Evolutionary conservation across 2,113 vertebrate genomes (phyloP).

Genomic region (Brachyhypopomus occidentalis): DNA sequence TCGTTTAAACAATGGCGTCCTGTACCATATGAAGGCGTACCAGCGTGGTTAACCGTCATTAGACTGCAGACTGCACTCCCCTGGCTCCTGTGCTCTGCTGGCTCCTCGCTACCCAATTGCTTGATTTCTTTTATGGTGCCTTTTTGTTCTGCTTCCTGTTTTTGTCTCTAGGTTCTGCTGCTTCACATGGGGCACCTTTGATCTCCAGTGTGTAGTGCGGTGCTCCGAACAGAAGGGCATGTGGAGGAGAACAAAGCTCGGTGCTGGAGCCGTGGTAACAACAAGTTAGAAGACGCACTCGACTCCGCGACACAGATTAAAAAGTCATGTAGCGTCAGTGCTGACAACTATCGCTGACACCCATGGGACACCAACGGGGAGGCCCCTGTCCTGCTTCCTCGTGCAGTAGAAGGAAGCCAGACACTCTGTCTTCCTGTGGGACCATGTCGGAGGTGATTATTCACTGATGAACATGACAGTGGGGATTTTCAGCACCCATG

Average conservation of each 20-base stretch:
- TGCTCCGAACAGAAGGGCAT: slow-evolving; percentile 46
- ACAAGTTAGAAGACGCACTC: slow-evolving; percentile 21
- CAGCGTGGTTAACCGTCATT: slow-evolving; percentile 36
- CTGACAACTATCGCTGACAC: slow-evolving; percentile 15
- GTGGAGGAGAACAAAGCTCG: slow-evolving; percentile 43
- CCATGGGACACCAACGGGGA: slow-evolving; percentile 28
- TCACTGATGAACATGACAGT: not conserved
- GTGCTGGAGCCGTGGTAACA: not conserved
- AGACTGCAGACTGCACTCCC: slow-evolving; percentile 30
- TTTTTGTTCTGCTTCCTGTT: slow-evolving; percentile 6
- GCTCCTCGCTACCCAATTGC: slow-evolving; percentile 48
- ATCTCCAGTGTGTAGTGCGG: slow-evolving; percentile 39
- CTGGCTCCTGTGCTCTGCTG: slow-evolving; percentile 30
- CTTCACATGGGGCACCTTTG: slow-evolving; percentile 45
- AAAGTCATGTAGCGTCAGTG: slow-evolving; percentile 32
- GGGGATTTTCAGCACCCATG: not conserved
- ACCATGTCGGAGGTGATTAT: not conserved
- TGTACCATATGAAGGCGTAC: not conserved
- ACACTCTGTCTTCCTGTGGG: not conserved
- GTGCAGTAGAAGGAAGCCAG: not conserved
- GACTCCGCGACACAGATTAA: slow-evolving; percentile 4
- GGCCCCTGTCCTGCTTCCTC: not conserved
- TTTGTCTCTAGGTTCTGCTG: slow-evolving; percentile 25
- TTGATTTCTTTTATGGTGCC: slow-evolving; percentile 44
- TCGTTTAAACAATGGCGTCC: not conserved